Evolutionary conservation across 2,113 vertebrate genomes (phyloP), one percentile per base, ranked within the genome.

Genomic region (Speoplatyrhinus poulsoni): DNA sequence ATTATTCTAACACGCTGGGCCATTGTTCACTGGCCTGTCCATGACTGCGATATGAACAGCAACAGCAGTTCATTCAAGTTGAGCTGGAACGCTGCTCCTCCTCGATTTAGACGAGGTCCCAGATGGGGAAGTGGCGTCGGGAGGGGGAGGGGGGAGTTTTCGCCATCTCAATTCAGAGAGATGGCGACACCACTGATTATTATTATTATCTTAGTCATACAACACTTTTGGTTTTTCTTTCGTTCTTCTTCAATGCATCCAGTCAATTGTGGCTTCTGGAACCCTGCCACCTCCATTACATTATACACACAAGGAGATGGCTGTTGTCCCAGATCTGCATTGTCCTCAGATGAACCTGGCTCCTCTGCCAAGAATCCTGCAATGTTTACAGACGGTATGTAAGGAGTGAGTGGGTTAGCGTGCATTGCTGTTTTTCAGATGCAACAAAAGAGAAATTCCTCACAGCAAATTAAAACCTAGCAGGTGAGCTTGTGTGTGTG

Each of bases 291-390:
- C 78, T 84, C 79, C 85, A 89, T 86, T 77, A 91, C 26, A 26
- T 2, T 26, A 26, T 26, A 26, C 90, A 88, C 85, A 69, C 76
- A 72, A 80, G 74, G 79, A 79, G 83, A 66, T 69, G 76, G 73
- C 76, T 87, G 77, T 79, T 88, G 88, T 90, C 88, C 84, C 82
- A 87, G 87, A 83, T 87, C 85, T 78, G 77, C 70, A 74, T 81
- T 90, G 91, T 93, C 92, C 92, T 88, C 82, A 80, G 75, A 79
- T 90, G 91, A 93, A 92, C 92, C 84, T 8, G 59, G 13, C 65
- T 3, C 50, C 7, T n/a, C 83, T 91, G 91, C 91, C 91, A 93
- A 85, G 82, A 89, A 85, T 82, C 86, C 84, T 63, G 80, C 82
- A 72, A 87, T 76, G 85, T 90, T 91, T 90, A 89, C 75, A 81